Percentiles rank a stretch among this genome's conserved stretches.
Evolutionary conservation across 2,797 vertebrate genomes (phyloP).

Genomic region (Enteromius anoplus): DNA sequence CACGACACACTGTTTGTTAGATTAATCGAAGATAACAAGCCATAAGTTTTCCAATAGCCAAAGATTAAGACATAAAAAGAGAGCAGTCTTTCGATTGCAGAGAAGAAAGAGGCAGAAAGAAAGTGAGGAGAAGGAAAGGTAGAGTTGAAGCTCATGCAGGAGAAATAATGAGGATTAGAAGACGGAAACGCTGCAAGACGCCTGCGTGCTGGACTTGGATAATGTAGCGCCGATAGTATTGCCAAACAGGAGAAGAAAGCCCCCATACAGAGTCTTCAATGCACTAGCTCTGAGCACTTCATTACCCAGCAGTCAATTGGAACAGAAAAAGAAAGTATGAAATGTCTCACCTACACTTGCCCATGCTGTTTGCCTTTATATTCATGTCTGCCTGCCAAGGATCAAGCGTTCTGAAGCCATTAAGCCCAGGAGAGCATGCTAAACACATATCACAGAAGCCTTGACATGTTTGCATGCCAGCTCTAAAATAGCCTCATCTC

Average conservation of each 20-base stretch:
- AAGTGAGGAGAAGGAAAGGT: not conserved
- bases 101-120: conserved; percentile 5
- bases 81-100: not conserved
- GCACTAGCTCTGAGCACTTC: conserved; percentile 48
- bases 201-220: conserved; percentile 51
- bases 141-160: not conserved
- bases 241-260: conserved; percentile 41
- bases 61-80: conserved; percentile 60
- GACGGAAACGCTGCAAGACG: conserved; percentile 52
- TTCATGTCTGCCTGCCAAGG: conserved; percentile 59
- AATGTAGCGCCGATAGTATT: conserved; percentile 47
- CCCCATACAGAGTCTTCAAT: conserved; percentile 46
- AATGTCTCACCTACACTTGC: conserved; percentile 58
- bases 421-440: not conserved
- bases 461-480: not conserved
- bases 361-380: conserved; percentile 55
- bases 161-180: conserved; percentile 41
- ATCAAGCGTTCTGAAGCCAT: conserved; percentile 44
- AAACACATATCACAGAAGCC: conserved; percentile 30
- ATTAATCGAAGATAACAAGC: conserved; percentile 66
- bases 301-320: conserved; percentile 64
- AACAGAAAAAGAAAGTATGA: conserved; percentile 57
- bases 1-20: conserved; percentile 66
- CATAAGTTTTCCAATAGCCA: conserved; percentile 63
- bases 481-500: conserved; percentile 10